These are phyloP conservation scores for Sesia apiformis DNA, from an alignment of 2,888 invertebrate species.

Conservation along the genomic window DNA sequence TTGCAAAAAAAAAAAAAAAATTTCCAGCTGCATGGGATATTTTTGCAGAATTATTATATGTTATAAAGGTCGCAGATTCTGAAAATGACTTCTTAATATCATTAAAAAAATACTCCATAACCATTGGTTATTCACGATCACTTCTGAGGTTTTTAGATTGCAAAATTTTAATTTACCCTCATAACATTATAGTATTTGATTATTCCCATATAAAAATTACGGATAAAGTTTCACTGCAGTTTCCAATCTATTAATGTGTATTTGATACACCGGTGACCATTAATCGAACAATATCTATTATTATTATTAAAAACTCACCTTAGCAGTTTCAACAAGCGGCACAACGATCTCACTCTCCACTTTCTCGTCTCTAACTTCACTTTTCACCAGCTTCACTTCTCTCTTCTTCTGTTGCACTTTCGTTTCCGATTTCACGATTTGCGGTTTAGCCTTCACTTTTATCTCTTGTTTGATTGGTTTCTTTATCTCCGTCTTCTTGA, in stretches of 20 bases:
- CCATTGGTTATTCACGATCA: too few species aligned
- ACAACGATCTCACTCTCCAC: slow-evolving; percentile 21
- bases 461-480: slow-evolving; percentile 16
- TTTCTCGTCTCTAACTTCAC: slow-evolving; percentile 25
- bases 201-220: too few species aligned
- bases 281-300: not conserved
- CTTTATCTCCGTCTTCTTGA: slow-evolving; percentile 14
- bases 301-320: slow-evolving; percentile 13
- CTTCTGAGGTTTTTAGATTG: too few species aligned
- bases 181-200: too few species aligned
- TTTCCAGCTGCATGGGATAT: too few species aligned
- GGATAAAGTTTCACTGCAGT: too few species aligned
- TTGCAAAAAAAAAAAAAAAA: too few species aligned
- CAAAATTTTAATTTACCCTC: too few species aligned
- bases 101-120: not conserved
- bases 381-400: slow-evolving; percentile 26
- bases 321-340: slow-evolving; percentile 11
- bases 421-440: slow-evolving; percentile 15
- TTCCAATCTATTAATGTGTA: too few species aligned
- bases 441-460: slow-evolving; percentile 17
- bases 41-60: too few species aligned
- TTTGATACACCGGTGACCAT: not conserved
- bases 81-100: too few species aligned
- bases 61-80: too few species aligned
- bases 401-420: slow-evolving; percentile 23